Percentiles rank a stretch among this genome's conserved stretches.
Conservation (phyloP, 2,888 invertebrate species). For the Melieria crassipennis region DNA sequence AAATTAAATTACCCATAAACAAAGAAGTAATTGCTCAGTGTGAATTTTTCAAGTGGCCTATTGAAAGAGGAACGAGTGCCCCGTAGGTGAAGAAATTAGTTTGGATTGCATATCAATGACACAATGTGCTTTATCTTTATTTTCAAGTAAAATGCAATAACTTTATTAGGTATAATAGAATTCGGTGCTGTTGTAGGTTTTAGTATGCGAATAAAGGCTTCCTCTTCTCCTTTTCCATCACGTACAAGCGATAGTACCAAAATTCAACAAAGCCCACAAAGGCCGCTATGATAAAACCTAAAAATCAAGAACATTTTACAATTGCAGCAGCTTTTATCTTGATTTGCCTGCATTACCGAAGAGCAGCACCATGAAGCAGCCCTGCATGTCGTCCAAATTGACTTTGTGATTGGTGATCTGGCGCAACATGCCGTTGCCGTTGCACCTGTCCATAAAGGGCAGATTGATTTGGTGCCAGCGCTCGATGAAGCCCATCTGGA, state of each 20-base stretch:
- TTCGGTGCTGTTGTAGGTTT: neutral
- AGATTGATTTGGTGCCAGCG: constrained; percentile 84
- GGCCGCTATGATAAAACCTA: constrained; percentile 52
- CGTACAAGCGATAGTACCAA: constrained; percentile 49
- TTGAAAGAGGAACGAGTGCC: no score
- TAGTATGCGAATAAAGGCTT: constrained; percentile 9
- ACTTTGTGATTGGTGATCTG: constrained; percentile 89
- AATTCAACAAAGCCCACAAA: constrained; percentile 51
- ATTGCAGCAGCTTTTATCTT: neutral
- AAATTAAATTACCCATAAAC: constrained; percentile 23
- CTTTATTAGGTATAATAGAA: no score
- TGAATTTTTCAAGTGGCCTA: neutral
- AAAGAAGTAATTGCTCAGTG: neutral
- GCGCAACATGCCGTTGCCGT: constrained; percentile 71
- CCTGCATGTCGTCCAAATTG: constrained; percentile 91
- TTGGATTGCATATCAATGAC: no score
- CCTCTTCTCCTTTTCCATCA: constrained; percentile 32
- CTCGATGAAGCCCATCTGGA: constrained; percentile 84
- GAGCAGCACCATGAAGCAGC: constrained; percentile 86
- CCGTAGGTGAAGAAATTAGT: no score
- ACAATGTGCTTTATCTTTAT: no score
- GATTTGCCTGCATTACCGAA: constrained; percentile 70
- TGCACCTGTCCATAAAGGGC: constrained; percentile 83
- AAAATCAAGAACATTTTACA: constrained; percentile 10
- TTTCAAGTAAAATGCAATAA: no score